Base-by-base conservation (phyloP, 2,888 invertebrate species). In the Rapana venosa region DNA sequence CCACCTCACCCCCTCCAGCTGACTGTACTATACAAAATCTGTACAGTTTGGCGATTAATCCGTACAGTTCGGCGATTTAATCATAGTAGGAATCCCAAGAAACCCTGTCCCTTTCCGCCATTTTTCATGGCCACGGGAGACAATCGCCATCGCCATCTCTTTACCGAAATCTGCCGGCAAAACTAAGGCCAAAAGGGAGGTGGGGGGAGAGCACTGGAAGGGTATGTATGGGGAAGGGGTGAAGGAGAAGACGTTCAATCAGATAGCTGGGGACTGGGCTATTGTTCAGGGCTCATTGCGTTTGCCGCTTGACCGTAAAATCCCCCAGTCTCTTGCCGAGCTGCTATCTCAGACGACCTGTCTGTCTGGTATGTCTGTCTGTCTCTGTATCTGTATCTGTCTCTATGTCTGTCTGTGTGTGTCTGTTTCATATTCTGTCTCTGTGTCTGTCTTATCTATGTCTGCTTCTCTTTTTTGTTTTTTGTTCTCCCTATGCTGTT, bases 291-390 rank as follows among this genome's bases (percentile, higher is more conserved):
- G 74, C 74, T 74, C 74, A 74, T 74, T 74, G 74, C n/a, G 2
- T 26, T n/a, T n/a, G n/a, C n/a, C n/a, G n/a, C 74, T 74, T 74
- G 74, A 74, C 74, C 74, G 74, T 74, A n/a, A 66, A 66, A 66
- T 66, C 66, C 66, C 66, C 20, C 17, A 66, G 66, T 66, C 66
- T 26, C 26, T 26, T 66, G 5, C 66, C 2, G 47, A 47, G 47
- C 47, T 47, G 47, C 66, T 66, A 17, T 66, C 66, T 66, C 66
- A 1, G 22, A 6, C 66, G 17, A 17, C 26, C 66, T 66, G 22
- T 66, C 66, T 66, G 22, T 66, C 66, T 66, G 47, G 47, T 47
- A 47, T 47, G 47, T 47, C 47, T 47, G 47, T 47, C 47, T 47
- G 47, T 47, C 47, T 47, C 47, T 47, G 47, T 47, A 8, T 47